These are phyloP conservation scores for Drosophila anomelani DNA, from an alignment of 2,888 invertebrate species.

Conservation along the genomic window DNA sequence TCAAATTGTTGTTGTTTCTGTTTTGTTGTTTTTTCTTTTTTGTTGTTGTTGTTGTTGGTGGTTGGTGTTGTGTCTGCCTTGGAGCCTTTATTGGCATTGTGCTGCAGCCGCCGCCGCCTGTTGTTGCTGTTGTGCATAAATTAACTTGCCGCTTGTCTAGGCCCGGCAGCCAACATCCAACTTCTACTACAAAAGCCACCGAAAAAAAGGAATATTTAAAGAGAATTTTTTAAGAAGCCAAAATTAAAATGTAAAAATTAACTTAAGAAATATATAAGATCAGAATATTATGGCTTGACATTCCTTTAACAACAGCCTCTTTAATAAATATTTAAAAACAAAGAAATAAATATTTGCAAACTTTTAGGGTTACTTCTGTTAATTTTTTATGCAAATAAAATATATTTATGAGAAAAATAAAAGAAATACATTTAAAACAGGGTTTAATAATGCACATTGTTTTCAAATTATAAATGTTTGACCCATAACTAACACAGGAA, in stretches of 20 bases:
- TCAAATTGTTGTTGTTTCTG: slow-evolving; percentile 59
- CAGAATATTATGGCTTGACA: too few species aligned
- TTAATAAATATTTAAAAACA: too few species aligned
- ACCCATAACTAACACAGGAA: too few species aligned
- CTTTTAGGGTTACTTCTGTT: too few species aligned
- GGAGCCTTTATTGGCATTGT: slow-evolving; percentile 73
- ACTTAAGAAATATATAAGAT: background rate
- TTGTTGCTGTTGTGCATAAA: slow-evolving; percentile 67
- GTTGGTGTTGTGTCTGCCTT: slow-evolving; percentile 44
- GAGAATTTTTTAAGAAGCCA: background rate
- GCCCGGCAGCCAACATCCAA: slow-evolving; percentile 50
- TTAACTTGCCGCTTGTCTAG: slow-evolving; percentile 81
- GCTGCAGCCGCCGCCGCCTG: slow-evolving; percentile 59
- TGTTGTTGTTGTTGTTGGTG: slow-evolving; percentile 60
- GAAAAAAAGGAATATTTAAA: background rate
- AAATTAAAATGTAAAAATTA: background rate
- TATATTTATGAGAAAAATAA: too few species aligned
- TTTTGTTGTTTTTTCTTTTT: slow-evolving; percentile 53
- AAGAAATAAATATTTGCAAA: too few species aligned
- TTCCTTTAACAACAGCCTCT: too few species aligned
- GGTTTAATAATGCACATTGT: too few species aligned
- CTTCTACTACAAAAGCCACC: slow-evolving; percentile 3
- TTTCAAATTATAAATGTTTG: too few species aligned
- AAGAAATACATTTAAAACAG: too few species aligned
- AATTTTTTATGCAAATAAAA: too few species aligned